phyloP scores from a whole-genome alignment of 1,140 invertebrate genomes.

The Grapholita molesta region DNA sequence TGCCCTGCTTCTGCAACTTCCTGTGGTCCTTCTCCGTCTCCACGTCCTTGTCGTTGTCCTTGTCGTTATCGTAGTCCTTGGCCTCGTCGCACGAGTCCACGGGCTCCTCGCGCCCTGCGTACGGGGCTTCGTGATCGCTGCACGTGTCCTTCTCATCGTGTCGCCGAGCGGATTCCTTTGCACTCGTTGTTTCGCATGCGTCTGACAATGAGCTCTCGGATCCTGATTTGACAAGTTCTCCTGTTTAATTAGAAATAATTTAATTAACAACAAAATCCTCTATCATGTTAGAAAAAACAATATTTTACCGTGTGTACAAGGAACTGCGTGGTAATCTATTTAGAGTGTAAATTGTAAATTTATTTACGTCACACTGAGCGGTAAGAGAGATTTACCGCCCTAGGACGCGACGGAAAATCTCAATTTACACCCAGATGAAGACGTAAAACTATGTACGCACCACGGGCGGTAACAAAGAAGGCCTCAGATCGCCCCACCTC shows the following conservation, averaged over 20 bases:
- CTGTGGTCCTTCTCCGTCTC: constrained; percentile 48
- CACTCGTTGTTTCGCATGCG: constrained; percentile 80
- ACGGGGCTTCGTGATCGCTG: constrained; percentile 79
- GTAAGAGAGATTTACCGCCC: too few species aligned
- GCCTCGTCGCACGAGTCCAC: constrained; percentile 60
- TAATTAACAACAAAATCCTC: background rate
- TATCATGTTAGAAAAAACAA: too few species aligned
- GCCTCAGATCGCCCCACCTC: too few species aligned
- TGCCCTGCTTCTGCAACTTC: constrained; percentile 74
- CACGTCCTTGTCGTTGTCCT: constrained; percentile 33
- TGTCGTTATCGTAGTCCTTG: constrained; percentile 57
- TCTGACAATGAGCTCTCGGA: constrained; percentile 93
- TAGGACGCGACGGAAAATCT: too few species aligned
- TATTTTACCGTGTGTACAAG: too few species aligned
- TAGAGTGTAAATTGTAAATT: too few species aligned
- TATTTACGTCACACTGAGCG: too few species aligned
- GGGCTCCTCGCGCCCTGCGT: constrained; percentile 27
- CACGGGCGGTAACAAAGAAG: too few species aligned
- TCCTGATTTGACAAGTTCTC: constrained; percentile 84
- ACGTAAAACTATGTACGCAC: too few species aligned
- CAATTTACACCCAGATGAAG: too few species aligned
- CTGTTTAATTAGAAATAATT: constrained; percentile 25
- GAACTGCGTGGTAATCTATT: too few species aligned
- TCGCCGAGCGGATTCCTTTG: constrained; percentile 83
- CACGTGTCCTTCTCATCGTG: constrained; percentile 85